phyloP scores from a whole-genome alignment of 2,888 invertebrate species.

The Galeopsomyia nigrocyanea region DNA sequence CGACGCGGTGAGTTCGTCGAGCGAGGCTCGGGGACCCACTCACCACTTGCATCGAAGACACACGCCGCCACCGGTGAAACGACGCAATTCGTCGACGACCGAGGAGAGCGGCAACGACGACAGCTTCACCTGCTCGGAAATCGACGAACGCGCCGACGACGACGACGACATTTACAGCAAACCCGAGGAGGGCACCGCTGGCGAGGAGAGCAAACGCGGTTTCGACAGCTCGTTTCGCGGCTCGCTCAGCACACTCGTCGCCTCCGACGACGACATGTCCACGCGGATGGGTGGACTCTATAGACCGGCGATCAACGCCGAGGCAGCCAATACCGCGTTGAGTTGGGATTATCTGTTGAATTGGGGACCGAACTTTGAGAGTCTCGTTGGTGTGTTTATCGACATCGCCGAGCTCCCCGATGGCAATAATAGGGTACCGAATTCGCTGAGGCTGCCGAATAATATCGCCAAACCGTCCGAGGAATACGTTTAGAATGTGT shows the following conservation, averaged over 20 bases:
- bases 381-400: constrained; percentile 94
- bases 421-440: constrained; percentile 74
- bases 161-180: constrained; percentile 77
- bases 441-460: constrained; percentile 78
- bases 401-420: constrained; percentile 93
- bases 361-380: constrained; percentile 97
- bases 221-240: constrained; percentile 96
- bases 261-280: constrained; percentile 91
- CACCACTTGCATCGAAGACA: constrained; percentile 77
- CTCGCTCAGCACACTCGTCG: constrained; percentile 92
- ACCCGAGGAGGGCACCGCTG: constrained; percentile 69
- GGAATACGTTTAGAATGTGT: constrained; percentile 80
- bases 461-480: constrained; percentile 89
- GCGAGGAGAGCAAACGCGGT: constrained; percentile 75
- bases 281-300: constrained; percentile 86
- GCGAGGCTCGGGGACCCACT: constrained; percentile 81
- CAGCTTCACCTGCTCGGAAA: constrained; percentile 98
- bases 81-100: constrained; percentile 87
- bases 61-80: constrained; percentile 78
- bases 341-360: constrained; percentile 96
- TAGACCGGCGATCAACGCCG: constrained; percentile 84
- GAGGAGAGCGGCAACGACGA: constrained; percentile 96
- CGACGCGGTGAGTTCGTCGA: constrained; percentile 94
- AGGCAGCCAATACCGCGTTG: constrained; percentile 75
- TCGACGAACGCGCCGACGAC: constrained; percentile 90